Evolutionary conservation across 1,140 invertebrate genomes (phyloP).

Genomic region (Drosophila pachea): DNA sequence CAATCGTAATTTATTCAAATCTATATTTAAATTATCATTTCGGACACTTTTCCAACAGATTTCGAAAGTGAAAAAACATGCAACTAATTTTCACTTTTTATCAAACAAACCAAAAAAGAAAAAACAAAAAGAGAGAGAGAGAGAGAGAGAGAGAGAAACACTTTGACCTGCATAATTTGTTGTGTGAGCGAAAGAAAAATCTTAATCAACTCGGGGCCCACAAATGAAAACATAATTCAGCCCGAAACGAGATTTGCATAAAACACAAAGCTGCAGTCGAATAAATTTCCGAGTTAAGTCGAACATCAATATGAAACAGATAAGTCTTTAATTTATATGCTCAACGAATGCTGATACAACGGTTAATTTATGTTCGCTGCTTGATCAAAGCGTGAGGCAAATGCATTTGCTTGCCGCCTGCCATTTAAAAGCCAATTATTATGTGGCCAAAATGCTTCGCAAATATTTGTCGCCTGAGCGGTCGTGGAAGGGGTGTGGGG

Average conservation of each 20-base stretch:
- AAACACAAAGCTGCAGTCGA: conserved; percentile 67
- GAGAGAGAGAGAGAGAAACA: conserved; percentile 19
- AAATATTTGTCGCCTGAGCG: conserved; percentile 38
- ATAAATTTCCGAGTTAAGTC: conserved; percentile 56
- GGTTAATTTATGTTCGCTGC: conserved; percentile 42
- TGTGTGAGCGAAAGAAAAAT: conserved; percentile 32
- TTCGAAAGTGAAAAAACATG: conserved; percentile 67
- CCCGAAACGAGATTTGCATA: conserved; percentile 63
- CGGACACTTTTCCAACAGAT: conserved; percentile 16
- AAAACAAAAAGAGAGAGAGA: conserved; percentile 32
- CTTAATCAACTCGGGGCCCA: conserved; percentile 63
- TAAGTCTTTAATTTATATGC: conserved; percentile 69
- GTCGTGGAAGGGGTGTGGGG: not conserved
- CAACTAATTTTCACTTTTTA: conserved; percentile 66
- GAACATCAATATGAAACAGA: conserved; percentile 45
- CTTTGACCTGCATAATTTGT: conserved; percentile 58
- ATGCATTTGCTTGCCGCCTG: conserved; percentile 21
- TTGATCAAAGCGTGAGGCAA: conserved; percentile 43
- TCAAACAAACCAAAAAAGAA: conserved; percentile 36
- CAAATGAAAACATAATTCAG: conserved; percentile 76
- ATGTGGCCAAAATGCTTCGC: conserved; percentile 29
- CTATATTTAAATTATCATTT: conserved; percentile 22
- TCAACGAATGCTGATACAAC: conserved; percentile 63
- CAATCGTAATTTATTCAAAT: not conserved
- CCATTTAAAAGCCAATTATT: conserved; percentile 46